Percentiles rank a stretch among this genome's conserved stretches.
These are phyloP conservation scores for Leucophora obtusa DNA, from an alignment of 2,888 invertebrate genomes.

Conservation along the genomic window DNA sequence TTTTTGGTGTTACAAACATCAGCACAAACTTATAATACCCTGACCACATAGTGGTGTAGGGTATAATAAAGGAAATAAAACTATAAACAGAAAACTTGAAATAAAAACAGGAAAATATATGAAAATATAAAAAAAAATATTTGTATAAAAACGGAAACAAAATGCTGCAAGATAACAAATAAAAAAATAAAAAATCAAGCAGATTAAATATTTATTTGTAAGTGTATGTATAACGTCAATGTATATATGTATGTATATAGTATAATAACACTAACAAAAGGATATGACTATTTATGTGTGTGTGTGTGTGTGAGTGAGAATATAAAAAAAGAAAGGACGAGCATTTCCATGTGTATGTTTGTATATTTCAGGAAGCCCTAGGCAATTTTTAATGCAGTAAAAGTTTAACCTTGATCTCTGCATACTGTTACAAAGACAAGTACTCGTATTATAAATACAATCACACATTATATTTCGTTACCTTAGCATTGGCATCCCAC, in stretches of 20 bases:
- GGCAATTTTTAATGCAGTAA: constrained; percentile 57
- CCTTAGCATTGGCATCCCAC: not conserved
- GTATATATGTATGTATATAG: not conserved
- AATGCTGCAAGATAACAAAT: constrained; percentile 22
- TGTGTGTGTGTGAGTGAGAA: not conserved
- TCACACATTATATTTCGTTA: not conserved
- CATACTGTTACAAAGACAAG: constrained; percentile 19
- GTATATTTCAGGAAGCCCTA: constrained; percentile 24
- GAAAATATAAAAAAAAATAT: not conserved
- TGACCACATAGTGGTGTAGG: too few relatives aligned
- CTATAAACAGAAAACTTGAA: not conserved
- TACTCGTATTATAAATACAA: constrained; percentile 8
- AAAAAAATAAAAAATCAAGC: constrained; percentile 24
- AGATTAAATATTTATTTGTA: constrained; percentile 39
- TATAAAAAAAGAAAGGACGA: not conserved
- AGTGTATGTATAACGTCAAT: not conserved
- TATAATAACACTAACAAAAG: not conserved
- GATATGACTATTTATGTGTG: not conserved
- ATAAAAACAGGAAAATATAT: not conserved
- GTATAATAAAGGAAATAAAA: not conserved
- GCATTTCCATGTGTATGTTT: not conserved
- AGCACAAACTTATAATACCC: too few relatives aligned
- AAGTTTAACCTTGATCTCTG: constrained; percentile 55
- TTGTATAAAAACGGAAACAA: constrained; percentile 16
- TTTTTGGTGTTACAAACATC: too few relatives aligned